phyloP scores from a whole-genome alignment of 2,888 invertebrate species.

The Spodoptera littoralis region DNA sequence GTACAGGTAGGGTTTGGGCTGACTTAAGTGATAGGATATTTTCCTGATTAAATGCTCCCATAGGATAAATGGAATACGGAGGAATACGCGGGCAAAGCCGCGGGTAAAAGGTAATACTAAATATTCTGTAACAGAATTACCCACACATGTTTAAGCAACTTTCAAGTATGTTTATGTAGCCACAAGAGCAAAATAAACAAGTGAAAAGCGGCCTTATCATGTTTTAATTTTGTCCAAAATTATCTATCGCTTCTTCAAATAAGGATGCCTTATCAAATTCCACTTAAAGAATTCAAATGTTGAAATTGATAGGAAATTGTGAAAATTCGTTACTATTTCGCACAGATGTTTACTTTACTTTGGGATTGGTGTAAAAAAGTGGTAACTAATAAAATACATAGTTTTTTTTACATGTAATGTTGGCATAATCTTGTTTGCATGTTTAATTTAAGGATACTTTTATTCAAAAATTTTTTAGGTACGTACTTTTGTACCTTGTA shows the following conservation, averaged over 20 bases:
- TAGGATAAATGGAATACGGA: too few species aligned
- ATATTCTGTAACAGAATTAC: slow-evolving; percentile 8
- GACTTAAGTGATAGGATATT: too few species aligned
- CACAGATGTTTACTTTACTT: slow-evolving; percentile 28
- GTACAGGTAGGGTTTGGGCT: too few species aligned
- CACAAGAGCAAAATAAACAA: slow-evolving; percentile 56
- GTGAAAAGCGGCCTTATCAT: slow-evolving; percentile 52
- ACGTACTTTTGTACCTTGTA: background rate
- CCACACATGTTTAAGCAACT: slow-evolving; percentile 14
- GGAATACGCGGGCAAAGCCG: background rate
- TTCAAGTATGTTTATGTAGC: slow-evolving; percentile 58
- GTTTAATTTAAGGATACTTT: slow-evolving; percentile 4
- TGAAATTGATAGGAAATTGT: slow-evolving; percentile 4
- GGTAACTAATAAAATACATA: too few species aligned
- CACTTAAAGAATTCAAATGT: slow-evolving; percentile 23
- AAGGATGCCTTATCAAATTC: slow-evolving; percentile 38
- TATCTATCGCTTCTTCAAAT: slow-evolving; percentile 46
- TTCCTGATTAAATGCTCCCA: too few species aligned
- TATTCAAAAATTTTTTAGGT: slow-evolving; percentile 10
- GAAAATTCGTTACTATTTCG: slow-evolving; percentile 55
- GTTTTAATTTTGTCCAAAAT: slow-evolving; percentile 50
- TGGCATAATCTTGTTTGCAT: background rate
- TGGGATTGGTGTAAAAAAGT: background rate
- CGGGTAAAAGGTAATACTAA: background rate
- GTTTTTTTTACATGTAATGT: slow-evolving; percentile 6